Base-by-base conservation (phyloP, 2,888 invertebrate genomes). In the Micoletzkya japonica region DNA sequence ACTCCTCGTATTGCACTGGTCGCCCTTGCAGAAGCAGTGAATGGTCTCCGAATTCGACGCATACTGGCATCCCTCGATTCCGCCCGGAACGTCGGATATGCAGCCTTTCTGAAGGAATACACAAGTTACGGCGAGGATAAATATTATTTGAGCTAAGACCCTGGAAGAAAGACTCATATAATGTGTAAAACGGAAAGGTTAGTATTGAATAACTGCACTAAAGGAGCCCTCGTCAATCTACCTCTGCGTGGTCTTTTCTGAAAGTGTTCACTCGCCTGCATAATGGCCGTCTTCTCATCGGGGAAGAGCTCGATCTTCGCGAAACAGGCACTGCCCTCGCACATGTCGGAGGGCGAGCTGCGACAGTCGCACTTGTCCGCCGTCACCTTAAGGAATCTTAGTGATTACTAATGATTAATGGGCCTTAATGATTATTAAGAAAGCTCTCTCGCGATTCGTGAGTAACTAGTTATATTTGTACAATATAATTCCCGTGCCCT, bases 81-180 rank as follows among this genome's bases (percentile, higher is more conserved):
- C 82, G 28, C 77, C 75, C 4, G 82, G 82, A 57, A 82, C 72
- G 60, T 82, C 78, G 37, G 78, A 73, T 59, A 80, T 77, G 73
- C 85, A 85, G 63, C 85, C 85, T 76, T 85, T 85, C 83, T 84
- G 71, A 57, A 82, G 74, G 44, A 24, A n/a, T n/a, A n/a, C n/a
- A n/a, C n/a, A 14, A 44, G n/a, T n/a, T n/a, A n/a, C n/a, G n/a
- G n/a, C n/a, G n/a, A n/a, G n/a, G n/a, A n/a, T n/a, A n/a, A n/a
- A n/a, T n/a, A n/a, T n/a, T n/a, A n/a, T n/a, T n/a, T n/a, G n/a
- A n/a, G n/a, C n/a, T n/a, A n/a, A n/a, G n/a, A n/a, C n/a, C n/a
- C n/a, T n/a, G n/a, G n/a, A n/a, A n/a, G n/a, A n/a, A n/a, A n/a
- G n/a, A n/a, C n/a, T n/a, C n/a, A n/a, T n/a, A n/a, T n/a, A n/a